Evolutionary conservation across 2,797 vertebrate species (phyloP), one percentile per base, ranked within the genome.

Genomic region (Antrozous pallidus): DNA sequence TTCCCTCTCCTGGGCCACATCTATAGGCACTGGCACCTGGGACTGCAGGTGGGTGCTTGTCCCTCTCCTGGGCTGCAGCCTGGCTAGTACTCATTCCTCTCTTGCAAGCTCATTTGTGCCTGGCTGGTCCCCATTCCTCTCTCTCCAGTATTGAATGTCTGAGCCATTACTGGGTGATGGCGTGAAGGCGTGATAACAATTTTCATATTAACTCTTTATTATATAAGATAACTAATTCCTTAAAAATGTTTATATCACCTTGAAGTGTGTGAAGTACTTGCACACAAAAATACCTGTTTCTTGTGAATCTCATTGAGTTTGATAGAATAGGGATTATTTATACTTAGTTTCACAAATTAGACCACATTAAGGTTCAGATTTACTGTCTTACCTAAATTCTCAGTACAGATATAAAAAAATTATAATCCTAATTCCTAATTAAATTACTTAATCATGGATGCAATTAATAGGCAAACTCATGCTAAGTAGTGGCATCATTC

Each of bases 381-480:
- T 83, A 80, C 28, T 54, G 26, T 2, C 7, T 80, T 79, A 54
- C 6, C 8, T 18, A 54, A 47, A 2, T 84, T 90, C 17, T 10
- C 58, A 90, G 5, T 49, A 49, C 1, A 69, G 2, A 91, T 69
- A 63, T 67, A 74, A 73, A 94, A 63, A 61, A 70, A 88, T 61
- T 5, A 74, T 2, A 67, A 26, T 38, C 84, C 18, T 73, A 58
- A 79, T 54, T 74, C 38, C 2, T 73, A 89, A 24, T 77, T 71
- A 36, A 69, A 63, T 56, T 58, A 0, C 1, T 87, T 85, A 58
- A 36, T 65, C 26, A 56, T 73, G 2, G 2, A 3, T 26, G 79
- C 5, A 91, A 36, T 80, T 47, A 74, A 31, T 42, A 80, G 58
- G 3, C 31, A 79, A 63, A 51, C 54, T 2, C 2, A 69, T 71